A percentile compares a stretch with the other conserved stretches of the same genome.
Evolutionary conservation across 2,888 invertebrate genomes (phyloP).

Genomic region (Deroplatys truncata): DNA sequence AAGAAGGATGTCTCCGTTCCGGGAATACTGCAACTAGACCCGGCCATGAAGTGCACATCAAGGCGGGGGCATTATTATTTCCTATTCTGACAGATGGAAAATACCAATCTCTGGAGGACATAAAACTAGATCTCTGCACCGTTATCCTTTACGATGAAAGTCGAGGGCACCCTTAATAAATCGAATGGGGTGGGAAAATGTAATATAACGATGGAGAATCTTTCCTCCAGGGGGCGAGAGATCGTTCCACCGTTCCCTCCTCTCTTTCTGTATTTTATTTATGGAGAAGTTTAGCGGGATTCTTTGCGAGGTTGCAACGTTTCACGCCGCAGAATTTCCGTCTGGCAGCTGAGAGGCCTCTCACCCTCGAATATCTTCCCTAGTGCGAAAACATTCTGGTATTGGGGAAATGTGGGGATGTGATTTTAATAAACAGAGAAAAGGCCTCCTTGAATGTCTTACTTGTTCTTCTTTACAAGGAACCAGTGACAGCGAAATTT

Average conservation of each 20-base stretch:
- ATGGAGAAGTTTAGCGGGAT: not conserved
- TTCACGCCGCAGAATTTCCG: not conserved
- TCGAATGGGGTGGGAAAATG: not conserved
- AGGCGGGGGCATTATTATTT: not conserved
- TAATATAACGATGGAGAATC: not conserved
- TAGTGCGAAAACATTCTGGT: too few species aligned
- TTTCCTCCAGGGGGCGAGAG: not conserved
- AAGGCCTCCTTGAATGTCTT: too few species aligned
- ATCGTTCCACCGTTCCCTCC: not conserved
- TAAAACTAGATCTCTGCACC: not conserved
- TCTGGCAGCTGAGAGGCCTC: not conserved
- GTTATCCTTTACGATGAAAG: not conserved
- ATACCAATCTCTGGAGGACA: not conserved
- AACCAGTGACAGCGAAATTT: too few species aligned
- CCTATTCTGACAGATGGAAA: not conserved
- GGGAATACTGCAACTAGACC: not conserved
- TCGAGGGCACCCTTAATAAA: not conserved
- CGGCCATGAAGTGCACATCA: not conserved
- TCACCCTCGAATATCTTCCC: too few species aligned
- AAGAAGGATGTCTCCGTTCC: not conserved
- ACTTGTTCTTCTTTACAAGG: too few species aligned
- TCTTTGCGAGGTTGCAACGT: not conserved
- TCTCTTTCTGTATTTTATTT: not conserved
- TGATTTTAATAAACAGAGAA: too few species aligned
- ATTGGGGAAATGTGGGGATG: too few species aligned